Percentiles rank a stretch among this genome's conserved stretches.
These are phyloP conservation scores for Epinotia ramella DNA, from an alignment of 2,888 invertebrate species.

Conservation along the genomic window DNA sequence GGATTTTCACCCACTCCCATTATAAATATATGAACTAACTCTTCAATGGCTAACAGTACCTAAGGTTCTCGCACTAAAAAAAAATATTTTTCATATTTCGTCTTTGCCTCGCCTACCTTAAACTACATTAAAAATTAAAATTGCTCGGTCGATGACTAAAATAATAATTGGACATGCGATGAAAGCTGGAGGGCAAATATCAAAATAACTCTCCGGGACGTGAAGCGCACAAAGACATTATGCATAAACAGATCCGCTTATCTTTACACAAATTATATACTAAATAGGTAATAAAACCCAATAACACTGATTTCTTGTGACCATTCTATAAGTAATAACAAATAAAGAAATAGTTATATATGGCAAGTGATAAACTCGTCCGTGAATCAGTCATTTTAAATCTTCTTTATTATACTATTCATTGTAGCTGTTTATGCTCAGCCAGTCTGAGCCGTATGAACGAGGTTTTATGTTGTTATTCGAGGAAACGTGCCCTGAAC, in stretches of 20 bases:
- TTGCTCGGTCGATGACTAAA: slow-evolving; percentile 55
- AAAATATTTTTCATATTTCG: too few relatives aligned
- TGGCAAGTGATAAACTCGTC: slow-evolving; percentile 12
- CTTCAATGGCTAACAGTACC: too few relatives aligned
- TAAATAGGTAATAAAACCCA: slow-evolving; percentile 49
- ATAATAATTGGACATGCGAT: slow-evolving; percentile 60
- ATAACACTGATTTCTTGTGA: slow-evolving; percentile 42
- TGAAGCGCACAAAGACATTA: slow-evolving; percentile 69
- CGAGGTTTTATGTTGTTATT: slow-evolving; percentile 33
- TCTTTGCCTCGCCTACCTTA: too few relatives aligned
- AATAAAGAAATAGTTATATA: slow-evolving; percentile 25
- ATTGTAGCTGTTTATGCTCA: slow-evolving; percentile 22
- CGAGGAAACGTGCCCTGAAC: slow-evolving; percentile 34
- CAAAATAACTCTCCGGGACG: slow-evolving; percentile 66
- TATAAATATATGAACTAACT: too few relatives aligned
- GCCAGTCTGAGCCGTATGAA: slow-evolving; percentile 32
- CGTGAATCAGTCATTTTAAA: slow-evolving; percentile 17
- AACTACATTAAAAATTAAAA: too few relatives aligned
- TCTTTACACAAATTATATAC: slow-evolving; percentile 52
- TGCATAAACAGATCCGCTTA: slow-evolving; percentile 55
- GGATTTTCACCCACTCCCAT: too few relatives aligned
- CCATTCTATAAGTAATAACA: slow-evolving; percentile 23
- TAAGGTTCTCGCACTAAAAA: too few relatives aligned
- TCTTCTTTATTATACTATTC: slow-evolving; percentile 17
- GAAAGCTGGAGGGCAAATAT: slow-evolving; percentile 66